phyloP scores from a whole-genome alignment of 2,888 invertebrate species.

The Caenorhabditis afra region DNA sequence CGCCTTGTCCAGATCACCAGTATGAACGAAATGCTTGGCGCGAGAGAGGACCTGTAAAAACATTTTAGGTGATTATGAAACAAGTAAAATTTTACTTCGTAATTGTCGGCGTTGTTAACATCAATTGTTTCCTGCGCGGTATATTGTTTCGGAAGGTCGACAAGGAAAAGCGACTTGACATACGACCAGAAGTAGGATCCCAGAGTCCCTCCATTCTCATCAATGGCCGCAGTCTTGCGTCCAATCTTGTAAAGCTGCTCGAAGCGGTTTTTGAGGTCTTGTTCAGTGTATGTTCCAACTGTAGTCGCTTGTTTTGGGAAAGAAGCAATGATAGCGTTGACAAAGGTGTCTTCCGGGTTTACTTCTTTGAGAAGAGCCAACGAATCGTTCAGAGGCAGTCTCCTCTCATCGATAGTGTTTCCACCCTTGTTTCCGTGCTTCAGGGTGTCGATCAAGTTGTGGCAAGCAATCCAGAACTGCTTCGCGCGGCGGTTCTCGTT shows the following conservation, averaged over 20 bases:
- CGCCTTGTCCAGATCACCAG: slow-evolving; percentile 89
- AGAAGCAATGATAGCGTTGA: slow-evolving; percentile 86
- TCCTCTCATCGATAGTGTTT: slow-evolving; percentile 72
- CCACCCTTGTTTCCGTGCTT: slow-evolving; percentile 82
- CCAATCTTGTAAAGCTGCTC: slow-evolving; percentile 84
- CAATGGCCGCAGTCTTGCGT: slow-evolving; percentile 89
- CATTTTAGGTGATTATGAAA: background rate
- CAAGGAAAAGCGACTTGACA: slow-evolving; percentile 89
- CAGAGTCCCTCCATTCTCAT: slow-evolving; percentile 87
- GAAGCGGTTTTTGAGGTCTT: slow-evolving; percentile 90
- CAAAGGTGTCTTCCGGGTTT: slow-evolving; percentile 87
- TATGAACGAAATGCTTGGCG: slow-evolving; percentile 90
- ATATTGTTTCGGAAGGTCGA: slow-evolving; percentile 84
- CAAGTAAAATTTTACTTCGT: slow-evolving; percentile 64
- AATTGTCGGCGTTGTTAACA: slow-evolving; percentile 83
- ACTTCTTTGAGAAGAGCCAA: slow-evolving; percentile 74
- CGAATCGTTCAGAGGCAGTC: slow-evolving; percentile 75
- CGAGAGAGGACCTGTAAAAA: slow-evolving; percentile 87
- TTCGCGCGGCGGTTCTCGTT: slow-evolving; percentile 85
- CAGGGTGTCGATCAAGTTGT: slow-evolving; percentile 89
- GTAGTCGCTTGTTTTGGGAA: slow-evolving; percentile 88
- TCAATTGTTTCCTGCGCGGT: slow-evolving; percentile 87
- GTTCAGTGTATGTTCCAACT: slow-evolving; percentile 92
- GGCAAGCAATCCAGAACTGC: slow-evolving; percentile 94
- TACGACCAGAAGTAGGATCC: slow-evolving; percentile 82